Conservation (phyloP, 2,113 vertebrate species). For the Deroptyus accipitrinus region DNA sequence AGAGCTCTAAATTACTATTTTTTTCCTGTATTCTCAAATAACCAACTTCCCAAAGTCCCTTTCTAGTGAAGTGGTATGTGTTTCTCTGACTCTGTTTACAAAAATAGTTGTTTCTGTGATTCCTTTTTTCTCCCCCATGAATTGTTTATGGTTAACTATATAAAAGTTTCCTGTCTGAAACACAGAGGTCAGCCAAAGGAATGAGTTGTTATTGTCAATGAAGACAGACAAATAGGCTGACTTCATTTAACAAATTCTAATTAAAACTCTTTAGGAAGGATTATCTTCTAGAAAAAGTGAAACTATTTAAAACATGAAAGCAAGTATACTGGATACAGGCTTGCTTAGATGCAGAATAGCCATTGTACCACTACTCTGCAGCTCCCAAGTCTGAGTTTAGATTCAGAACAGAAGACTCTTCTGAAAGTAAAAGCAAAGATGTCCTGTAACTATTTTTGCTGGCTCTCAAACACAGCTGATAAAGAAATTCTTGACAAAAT, state of each 20-base stretch:
- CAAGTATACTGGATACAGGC: neutral
- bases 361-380: neutral
- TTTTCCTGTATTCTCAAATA: conserved; percentile 19
- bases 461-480: neutral
- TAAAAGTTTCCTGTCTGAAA: conserved; percentile 29
- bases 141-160: neutral
- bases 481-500: conserved; percentile 21
- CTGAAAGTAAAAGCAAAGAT: neutral
- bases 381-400: neutral
- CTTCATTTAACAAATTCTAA: neutral
- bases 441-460: neutral
- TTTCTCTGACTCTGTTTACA: conserved; percentile 21
- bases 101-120: conserved; percentile 21
- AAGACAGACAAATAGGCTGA: neutral
- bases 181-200: neutral
- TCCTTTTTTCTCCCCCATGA: neutral
- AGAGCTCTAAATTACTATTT: conserved; percentile 43
- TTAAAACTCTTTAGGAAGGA: neutral
- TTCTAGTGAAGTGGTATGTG: neutral
- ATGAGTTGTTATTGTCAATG: neutral
- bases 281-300: neutral
- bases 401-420: neutral
- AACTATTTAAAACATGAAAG: neutral
- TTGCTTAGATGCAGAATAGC: neutral
- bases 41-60: conserved; percentile 16